These are phyloP conservation scores for Lasius platythorax DNA, from an alignment of 2,888 invertebrate species.

Conservation along the genomic window DNA sequence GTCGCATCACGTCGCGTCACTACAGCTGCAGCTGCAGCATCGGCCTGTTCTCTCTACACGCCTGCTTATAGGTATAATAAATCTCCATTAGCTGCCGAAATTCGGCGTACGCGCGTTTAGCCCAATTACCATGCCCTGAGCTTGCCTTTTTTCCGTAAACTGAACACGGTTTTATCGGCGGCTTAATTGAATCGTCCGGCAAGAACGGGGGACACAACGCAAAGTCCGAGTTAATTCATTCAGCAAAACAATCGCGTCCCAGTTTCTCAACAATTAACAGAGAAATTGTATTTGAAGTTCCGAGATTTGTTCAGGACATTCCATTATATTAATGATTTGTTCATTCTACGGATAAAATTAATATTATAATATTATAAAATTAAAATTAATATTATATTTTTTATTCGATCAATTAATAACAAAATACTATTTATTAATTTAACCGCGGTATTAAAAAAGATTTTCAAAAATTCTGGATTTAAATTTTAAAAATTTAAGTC, in stretches of 20 bases:
- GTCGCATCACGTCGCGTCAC: slow-evolving; percentile 42
- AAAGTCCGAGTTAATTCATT: slow-evolving; percentile 62
- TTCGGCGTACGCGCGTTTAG: slow-evolving; percentile 73
- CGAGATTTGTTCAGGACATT: not conserved
- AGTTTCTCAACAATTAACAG: slow-evolving; percentile 40
- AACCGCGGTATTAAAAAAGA: not conserved
- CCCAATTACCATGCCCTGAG: slow-evolving; percentile 69
- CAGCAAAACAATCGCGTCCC: slow-evolving; percentile 22
- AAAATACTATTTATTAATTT: not conserved
- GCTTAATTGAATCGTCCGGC: slow-evolving; percentile 74
- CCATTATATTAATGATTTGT: not conserved
- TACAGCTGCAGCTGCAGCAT: slow-evolving; percentile 65
- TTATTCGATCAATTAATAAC: not conserved
- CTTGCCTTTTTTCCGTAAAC: slow-evolving; percentile 65
- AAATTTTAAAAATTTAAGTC: not conserved
- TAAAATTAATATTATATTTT: not conserved
- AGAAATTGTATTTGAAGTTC: not conserved
- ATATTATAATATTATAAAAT: not conserved
- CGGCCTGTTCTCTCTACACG: slow-evolving; percentile 16
- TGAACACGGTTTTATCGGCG: slow-evolving; percentile 73
- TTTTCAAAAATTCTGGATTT: not conserved
- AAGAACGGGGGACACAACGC: slow-evolving; percentile 55
- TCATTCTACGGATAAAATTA: not conserved
- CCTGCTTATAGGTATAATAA: slow-evolving; percentile 69
- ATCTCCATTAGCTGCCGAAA: slow-evolving; percentile 76